Evolutionary conservation across 2,888 invertebrate species (phyloP), one percentile per base, ranked within the genome.

Genomic region (Drosophila affinis): DNA sequence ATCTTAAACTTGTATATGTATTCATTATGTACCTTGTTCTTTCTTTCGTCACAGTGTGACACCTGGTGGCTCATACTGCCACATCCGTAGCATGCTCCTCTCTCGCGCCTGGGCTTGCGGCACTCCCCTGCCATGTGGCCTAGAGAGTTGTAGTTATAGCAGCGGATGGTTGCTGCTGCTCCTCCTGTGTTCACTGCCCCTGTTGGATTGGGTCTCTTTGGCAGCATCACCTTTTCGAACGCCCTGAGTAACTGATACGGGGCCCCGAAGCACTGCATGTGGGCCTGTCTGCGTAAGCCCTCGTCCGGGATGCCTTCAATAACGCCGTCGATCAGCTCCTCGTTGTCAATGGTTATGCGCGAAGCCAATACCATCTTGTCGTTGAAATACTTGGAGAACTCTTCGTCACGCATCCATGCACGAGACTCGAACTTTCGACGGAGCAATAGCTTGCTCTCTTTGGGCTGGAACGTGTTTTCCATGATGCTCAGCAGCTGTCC

Each of bases 261-360:
- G 12, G 45, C 29, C 18, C 2, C 46, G 18, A 18, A 7, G 18
- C 18, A 18, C 18, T 18, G 18, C 18, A 18, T 18, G 18, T 18
- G 18, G 18, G 18, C 18, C 18, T 52, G 52, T 29, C 18, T 29
- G 5, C 52, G 18, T 17, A 52, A 7, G 12, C 6, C 29, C 24
- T 24, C 14, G 9, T 57, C 47, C 4, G 47, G 29, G 12, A 57
- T 57, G 4, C 47, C 47, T 14, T 57, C 56, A 6, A 57, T 47
- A 21, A 57, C 17, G 1, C 17, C 46, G 14, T 47, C 56, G 24
- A 57, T 47, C 56, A 24, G 47, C 6, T 47, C 5, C 24, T 24
- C 24, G 24, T 24, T 4, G 24, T 24, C 24, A 24, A 24, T 24
- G 4, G 24, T 4, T 24, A 4, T 24, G 24, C 24, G 4, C 9